Conservation (phyloP, 2,888 invertebrate species). For the Eumacrocentrus americanus region DNA sequence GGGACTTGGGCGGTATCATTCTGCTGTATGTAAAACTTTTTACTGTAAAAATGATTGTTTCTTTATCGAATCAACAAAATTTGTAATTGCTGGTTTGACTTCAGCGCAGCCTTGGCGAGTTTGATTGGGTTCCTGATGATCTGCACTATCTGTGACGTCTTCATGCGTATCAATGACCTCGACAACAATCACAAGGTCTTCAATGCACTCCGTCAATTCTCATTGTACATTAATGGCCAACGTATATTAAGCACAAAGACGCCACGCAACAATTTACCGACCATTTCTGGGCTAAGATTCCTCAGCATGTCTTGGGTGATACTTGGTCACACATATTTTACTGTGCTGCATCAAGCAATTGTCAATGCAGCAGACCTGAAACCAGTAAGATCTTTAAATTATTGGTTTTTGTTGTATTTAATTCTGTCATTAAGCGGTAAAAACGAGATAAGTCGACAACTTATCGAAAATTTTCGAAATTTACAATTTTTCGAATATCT, state of each 20-base stretch:
- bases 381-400: too few relatives aligned
- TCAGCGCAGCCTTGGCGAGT: constrained; percentile 39
- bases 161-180: not conserved
- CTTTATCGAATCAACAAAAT: too few relatives aligned
- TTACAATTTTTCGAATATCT: too few relatives aligned
- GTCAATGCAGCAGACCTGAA: constrained; percentile 56
- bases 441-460: too few relatives aligned
- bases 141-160: constrained; percentile 42
- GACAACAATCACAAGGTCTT: not conserved
- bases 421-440: too few relatives aligned
- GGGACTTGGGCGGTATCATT: constrained; percentile 34
- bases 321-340: constrained; percentile 61
- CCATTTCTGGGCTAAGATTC: constrained; percentile 64
- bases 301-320: constrained; percentile 63
- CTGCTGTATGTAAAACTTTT: constrained; percentile 34
- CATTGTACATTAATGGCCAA: constrained; percentile 55
- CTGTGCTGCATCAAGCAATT: constrained; percentile 50
- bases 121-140: constrained; percentile 38
- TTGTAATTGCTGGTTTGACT: too few relatives aligned
- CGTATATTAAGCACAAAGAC: constrained; percentile 53
- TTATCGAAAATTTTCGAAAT: too few relatives aligned
- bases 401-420: too few relatives aligned
- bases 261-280: constrained; percentile 49
- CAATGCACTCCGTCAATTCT: constrained; percentile 53
- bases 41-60: constrained; percentile 3